Evolutionary conservation across 2,113 vertebrate species (phyloP), one percentile per base, ranked within the genome.

Genomic region (Cairina moschata): DNA sequence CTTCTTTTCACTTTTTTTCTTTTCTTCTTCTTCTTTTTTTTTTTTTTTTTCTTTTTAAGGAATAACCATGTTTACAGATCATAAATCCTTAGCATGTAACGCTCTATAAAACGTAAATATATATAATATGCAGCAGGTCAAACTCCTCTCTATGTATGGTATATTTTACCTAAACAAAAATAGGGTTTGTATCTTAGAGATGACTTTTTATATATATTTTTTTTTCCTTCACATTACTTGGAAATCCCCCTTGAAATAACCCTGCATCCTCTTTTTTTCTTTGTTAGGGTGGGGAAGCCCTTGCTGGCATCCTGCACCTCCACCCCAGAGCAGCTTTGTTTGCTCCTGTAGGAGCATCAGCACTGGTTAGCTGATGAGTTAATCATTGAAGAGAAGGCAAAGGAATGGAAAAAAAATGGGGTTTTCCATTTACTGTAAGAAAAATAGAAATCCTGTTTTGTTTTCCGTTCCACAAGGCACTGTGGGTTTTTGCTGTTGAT

Each of bases 291-390:
- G 29, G 34, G 40, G 31, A 94, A 67, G 15, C 1, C 28, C 11
- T 46, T 54, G 5, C 22, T 71, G 65, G 14, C 0, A 2, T 60
- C 4, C 17, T 72, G 13, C 22, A 60, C 36, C 52, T 60, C 29
- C 44, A 52, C 8, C 14, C 40, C 32, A 0, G 0, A 20, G 23
- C 0, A 0, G 26, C 42, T 7, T 88, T 28, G 11, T 80, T 75
- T 2, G 2, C 52, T 92, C 36, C 58, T 50, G 6, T 58, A 23
- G 52, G 66, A 67, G 12, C 56, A 34, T 10, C 78, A 90, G n/a
- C 31, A 73, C 66, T 34, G n/a, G 34, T 40, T 81, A 78, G 60
- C 25, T 63, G 76, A 38, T 59, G 31, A 93, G 59, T 83, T 83
- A 86, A 72, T 93, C 34, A 60, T 48, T 91, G 31, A 82, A 84